Base-by-base conservation (phyloP, 2,888 invertebrate genomes). In the Dione vanillae region DNA sequence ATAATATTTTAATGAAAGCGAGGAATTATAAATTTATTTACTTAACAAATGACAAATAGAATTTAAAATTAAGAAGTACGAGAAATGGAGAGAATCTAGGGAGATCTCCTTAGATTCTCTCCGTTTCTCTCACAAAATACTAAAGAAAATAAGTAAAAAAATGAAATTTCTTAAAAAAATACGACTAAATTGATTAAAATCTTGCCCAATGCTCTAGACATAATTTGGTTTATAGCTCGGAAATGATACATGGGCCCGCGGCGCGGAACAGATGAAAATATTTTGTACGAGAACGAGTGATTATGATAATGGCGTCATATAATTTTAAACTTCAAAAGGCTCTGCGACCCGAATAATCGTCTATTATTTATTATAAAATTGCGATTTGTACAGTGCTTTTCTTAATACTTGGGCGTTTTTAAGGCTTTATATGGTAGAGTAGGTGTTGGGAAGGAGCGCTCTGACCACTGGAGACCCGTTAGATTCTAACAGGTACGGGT, bases 201-300 rank as follows among this genome's bases (percentile, higher is more conserved):
- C 74, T 70, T 72, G 72, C 70, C 67, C 68, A 71, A 74, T 75
- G 74, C 71, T 67, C 65, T 70, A 51, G 56, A 69, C 69, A 69
- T 75, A 73, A 75, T 73, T 69, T 73, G 74, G 73, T 75, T 75
- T 72, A 74, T 66, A 72, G 67, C 70, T 41, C 66, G 75, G 75
- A 75, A 75, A 75, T 75, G 75, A 75, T 64, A 67, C 71, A 75
- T 69, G 73, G 68, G 41, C 52, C 45, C 66, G 65, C 69, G 73
- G 72, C 62, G 59, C 14, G 47, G 70, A 66, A 40, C 70, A 65
- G 74, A 74, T 54, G 62, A 70, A 70, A 72, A 61, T 72, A 72
- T 74, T 72, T 70, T 68, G 72, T 51, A 62, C 51, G 51, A 65
- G 51, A 65, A 67, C 54, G 43, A 68, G 65, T 72, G 71, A 70